Evolutionary conservation across 2,888 invertebrate genomes (phyloP), one percentile per base, ranked within the genome.

Genomic region (Apotomis turbidana): DNA sequence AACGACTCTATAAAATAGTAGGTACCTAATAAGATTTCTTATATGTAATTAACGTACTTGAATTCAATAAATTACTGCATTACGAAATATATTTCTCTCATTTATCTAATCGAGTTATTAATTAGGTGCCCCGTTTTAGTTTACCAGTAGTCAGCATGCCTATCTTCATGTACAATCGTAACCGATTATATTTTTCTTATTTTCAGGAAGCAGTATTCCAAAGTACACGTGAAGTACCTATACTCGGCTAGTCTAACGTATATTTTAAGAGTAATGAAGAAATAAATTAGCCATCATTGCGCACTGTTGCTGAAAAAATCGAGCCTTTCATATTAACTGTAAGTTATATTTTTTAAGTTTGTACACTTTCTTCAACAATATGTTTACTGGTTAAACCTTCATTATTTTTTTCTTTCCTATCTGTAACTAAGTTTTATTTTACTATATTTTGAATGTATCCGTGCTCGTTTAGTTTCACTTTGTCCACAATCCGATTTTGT

Each of bases 151-250:
- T 9, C 44, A 10, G 44, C 54, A 55, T 55, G 36, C 44, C 36
- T 5, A 46, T 54, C 66, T 46, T 58, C 41, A 38, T 52, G 51
- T 62, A 36, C 57, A 72, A 72, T 75, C 74, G 74, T 67, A 70
- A 75, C 75, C 77, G 57, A 74, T 74, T 76, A 73, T 77, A 79
- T 80, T 85, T 87, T 83, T 87, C 82, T 90, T 90, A 85, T 90
- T 93, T 93, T 75, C 93, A 93, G 93, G 93, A 85, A 88, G 87
- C 91, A 90, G 93, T 91, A 88, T 92, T 89, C 93, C 93, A 89
- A 93, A 93, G 91, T 93, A 93, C 88, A 93, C 93, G 86, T 93
- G 93, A 93, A 91, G 91, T 92, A 83, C 52, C 68, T 72, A 63
- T 88, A 87, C 81, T 83, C 88, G 82, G 81, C 86, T 92, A 92